Conservation (phyloP, 2,888 invertebrate genomes). For the Charanyca ferruginea region DNA sequence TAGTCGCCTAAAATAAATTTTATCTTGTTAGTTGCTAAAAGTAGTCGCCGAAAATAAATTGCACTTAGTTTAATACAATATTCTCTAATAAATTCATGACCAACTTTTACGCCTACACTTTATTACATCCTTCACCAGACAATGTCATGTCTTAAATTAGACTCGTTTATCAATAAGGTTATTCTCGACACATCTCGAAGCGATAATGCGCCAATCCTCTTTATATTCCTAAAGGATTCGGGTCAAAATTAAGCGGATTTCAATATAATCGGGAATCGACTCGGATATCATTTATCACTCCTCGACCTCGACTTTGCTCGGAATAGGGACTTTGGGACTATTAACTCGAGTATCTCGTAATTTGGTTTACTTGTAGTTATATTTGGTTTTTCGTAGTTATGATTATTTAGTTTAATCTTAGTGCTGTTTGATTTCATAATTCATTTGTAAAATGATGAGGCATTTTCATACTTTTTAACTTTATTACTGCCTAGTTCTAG, state of each 20-base stretch:
- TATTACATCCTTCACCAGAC: constrained; percentile 12
- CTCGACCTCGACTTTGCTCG: constrained; percentile 35
- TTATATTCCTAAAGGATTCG: constrained; percentile 54
- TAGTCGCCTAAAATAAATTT: too few relatives aligned
- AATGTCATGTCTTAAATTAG: constrained; percentile 9
- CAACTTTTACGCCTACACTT: background rate
- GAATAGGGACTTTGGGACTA: constrained; percentile 26
- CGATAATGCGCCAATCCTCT: constrained; percentile 40
- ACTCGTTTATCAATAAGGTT: background rate
- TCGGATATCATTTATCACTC: constrained; percentile 65
- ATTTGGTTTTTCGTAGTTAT: constrained; percentile 5
- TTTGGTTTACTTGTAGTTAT: constrained; percentile 25
- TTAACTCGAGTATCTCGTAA: constrained; percentile 38
- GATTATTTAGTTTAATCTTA: background rate
- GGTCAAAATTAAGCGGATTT: constrained; percentile 65
- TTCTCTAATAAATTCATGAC: constrained; percentile 1
- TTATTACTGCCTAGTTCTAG: too few relatives aligned
- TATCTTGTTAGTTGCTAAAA: background rate
- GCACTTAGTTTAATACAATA: constrained; percentile 9
- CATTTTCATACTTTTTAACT: background rate
- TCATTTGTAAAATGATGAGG: too few relatives aligned
- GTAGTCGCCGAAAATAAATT: background rate
- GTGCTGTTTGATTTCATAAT: background rate
- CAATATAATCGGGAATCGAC: constrained; percentile 67
- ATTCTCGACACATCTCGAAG: constrained; percentile 28